phyloP scores from a whole-genome alignment of 2,888 invertebrate genomes.

The Carpatolechia fugitivella region DNA sequence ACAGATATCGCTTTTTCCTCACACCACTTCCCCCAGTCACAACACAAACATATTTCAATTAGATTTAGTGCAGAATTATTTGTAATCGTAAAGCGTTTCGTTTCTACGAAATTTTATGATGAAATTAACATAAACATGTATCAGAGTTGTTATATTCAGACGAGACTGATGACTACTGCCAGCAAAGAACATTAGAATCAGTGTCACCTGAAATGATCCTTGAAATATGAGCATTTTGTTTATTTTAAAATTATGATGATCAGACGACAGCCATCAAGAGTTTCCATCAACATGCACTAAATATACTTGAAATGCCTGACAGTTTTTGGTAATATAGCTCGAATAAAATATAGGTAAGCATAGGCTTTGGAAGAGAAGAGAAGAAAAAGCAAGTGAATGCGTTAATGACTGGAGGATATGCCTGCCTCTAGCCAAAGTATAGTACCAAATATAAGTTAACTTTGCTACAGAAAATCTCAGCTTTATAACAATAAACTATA shows the following conservation, averaged over 20 bases:
- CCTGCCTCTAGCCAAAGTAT: slow-evolving; percentile 28
- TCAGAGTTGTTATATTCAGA: too few species aligned
- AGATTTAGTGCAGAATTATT: slow-evolving; percentile 30
- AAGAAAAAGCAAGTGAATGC: slow-evolving; percentile 51
- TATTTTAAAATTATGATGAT: not conserved
- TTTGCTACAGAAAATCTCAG: not conserved
- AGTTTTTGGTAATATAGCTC: slow-evolving; percentile 13
- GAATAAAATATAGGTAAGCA: slow-evolving; percentile 16
- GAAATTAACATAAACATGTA: too few species aligned
- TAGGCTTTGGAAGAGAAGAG: slow-evolving; percentile 45
- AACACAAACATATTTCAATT: slow-evolving; percentile 47
- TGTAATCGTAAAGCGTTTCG: too few species aligned
- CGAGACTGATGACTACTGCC: too few species aligned
- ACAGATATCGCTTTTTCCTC: slow-evolving; percentile 36
- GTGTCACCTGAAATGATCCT: too few species aligned
- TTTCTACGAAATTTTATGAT: too few species aligned
- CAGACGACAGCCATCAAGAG: not conserved
- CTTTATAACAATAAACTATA: slow-evolving; percentile 5
- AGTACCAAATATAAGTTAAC: not conserved
- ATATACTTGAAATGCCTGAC: slow-evolving; percentile 46
- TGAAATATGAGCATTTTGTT: not conserved
- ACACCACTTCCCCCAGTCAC: slow-evolving; percentile 71
- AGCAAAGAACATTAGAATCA: not conserved
- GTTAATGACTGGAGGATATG: slow-evolving; percentile 63
- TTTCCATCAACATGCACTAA: slow-evolving; percentile 35